Evolutionary conservation across 2,888 invertebrate genomes (phyloP), one percentile per base, ranked within the genome.

Genomic region (Apamea sordens): DNA sequence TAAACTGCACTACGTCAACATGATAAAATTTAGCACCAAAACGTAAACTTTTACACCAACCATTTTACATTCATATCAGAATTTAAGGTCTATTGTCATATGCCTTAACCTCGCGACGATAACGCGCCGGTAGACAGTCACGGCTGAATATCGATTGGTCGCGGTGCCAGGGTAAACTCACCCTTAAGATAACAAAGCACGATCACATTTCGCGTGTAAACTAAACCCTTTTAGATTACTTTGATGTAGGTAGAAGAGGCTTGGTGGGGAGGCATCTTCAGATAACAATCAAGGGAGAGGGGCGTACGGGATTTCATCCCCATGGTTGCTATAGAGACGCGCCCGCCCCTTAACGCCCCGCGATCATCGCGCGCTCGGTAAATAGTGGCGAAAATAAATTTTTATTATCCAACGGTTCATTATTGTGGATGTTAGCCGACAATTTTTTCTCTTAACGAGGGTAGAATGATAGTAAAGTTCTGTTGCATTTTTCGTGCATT

Each of bases 221-320:
- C 91, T 94, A 94, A 96, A 96, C 95, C 96, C 96, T 96, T 96
- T 95, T 93, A 94, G 95, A 94, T 94, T 94, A 95, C 87, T 90
- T 90, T 91, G 92, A 94, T 93, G 93, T 93, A 93, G 93, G 93
- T 93, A 93, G 91, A 93, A 93, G 86, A 94, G 92, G 92, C 92
- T 94, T 94, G 95, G 95, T 94, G 94, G 96, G 94, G 91, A 90
- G 92, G 92, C 93, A 92, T 94, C 95, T 96, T 96, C 92, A 92
- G 96, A 97, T 97, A 95, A 96, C 95, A 95, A 96, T 96, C 93
- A 92, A 93, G 94, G 95, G 94, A 93, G 93, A 92, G 91, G 95
- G 96, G 96, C 95, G 96, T 95, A 92, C 92, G 93, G 93, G 93
- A 93, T 92, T 92, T 93, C 92, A 91, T 89, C 93, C 94, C 95